Conservation (phyloP, 2,888 invertebrate genomes). For the Tuberolachnus salignus region DNA sequence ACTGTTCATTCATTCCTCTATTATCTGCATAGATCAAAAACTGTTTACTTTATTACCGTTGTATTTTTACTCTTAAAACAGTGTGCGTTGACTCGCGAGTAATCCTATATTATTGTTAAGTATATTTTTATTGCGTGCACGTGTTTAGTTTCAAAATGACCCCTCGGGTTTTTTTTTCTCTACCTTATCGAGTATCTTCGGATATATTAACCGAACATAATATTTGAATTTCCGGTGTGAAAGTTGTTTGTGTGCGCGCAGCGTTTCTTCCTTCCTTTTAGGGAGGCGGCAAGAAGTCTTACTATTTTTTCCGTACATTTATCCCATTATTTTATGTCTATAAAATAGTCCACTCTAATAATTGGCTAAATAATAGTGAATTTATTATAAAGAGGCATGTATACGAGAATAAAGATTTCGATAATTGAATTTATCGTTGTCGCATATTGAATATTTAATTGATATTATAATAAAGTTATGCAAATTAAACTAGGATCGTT, state of each 20-base stretch:
- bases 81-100: too few relatives aligned
- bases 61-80: too few relatives aligned
- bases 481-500: not conserved
- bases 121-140: not conserved
- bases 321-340: conserved; percentile 9
- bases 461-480: too few relatives aligned
- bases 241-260: conserved; percentile 20
- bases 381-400: too few relatives aligned
- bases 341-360: not conserved
- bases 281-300: not conserved
- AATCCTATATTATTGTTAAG: too few relatives aligned
- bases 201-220: not conserved
- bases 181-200: conserved; percentile 7
- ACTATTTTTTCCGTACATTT: not conserved
- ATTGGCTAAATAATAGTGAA: not conserved
- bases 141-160: conserved; percentile 16
- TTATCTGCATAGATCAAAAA: too few relatives aligned
- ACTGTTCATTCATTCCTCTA: too few relatives aligned
- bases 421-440: not conserved
- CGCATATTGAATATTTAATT: not conserved
- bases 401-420: not conserved
- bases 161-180: not conserved
- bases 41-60: too few relatives aligned
- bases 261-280: conserved; percentile 37
- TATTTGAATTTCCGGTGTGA: conserved; percentile 26